Base-by-base conservation (phyloP, 2,797 vertebrate species). In the Xenentodon cancila region DNA sequence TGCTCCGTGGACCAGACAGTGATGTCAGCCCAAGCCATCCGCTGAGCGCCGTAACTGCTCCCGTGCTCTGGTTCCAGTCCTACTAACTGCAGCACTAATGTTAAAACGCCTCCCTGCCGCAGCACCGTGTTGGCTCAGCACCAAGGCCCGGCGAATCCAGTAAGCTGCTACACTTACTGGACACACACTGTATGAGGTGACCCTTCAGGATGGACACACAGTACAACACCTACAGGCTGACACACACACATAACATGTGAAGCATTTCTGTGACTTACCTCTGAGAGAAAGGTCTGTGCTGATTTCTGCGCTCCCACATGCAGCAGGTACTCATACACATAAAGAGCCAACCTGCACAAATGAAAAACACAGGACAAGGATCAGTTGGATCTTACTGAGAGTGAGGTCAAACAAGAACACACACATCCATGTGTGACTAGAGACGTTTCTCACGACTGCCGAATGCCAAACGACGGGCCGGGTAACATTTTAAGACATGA, bases 271-370 rank as follows among this genome's bases (percentile, higher is more conserved):
- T 67, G 59, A 91, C 96, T 87, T 93, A 98, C 97, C 97, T 99
- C 97, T 88, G 97, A 99, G 72, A 99, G 94, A 90, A 99, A 99
- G 7, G 97, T 99, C 92, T 99, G 97, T 80, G 97, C 97, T 52
- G 97, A 98, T 93, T 99, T 99, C 95, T 99, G 97, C 71, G 97
- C 97, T 92, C 97, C 97, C 85, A 98, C 96, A 92, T 99, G 97
- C 88, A 99, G 96, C 92, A 99, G 94, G 91, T 99, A 99, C 86
- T 99, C 97, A 78, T 99, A 99, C 76, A 99, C 97, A 37, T 99
- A 99, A 73, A 99, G 94, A 70, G 97, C 97, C 96, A 98, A 95
- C 92, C 97, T 99, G 92, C 46, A 77, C 52, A 76, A 37, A 80
- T 12, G 67, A 12, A 77, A 48, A 67, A 66, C 43, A 68, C 59